Evolutionary conservation across 1,140 invertebrate species (phyloP).

Genomic region (Drosophila bocqueti): DNA sequence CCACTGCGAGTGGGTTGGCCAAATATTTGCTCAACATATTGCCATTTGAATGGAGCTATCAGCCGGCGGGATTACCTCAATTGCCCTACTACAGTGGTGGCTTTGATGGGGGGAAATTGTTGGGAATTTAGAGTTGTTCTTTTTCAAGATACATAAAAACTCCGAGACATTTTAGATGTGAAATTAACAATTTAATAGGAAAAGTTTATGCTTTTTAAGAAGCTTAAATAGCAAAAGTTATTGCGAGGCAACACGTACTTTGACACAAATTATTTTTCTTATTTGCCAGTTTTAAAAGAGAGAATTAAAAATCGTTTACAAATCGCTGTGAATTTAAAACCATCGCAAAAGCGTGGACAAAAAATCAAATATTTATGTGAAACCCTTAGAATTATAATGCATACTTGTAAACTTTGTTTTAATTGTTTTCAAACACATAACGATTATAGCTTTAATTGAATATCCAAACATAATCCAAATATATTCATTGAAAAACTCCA

Average conservation of each 20-base stretch:
- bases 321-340: too few relatives aligned
- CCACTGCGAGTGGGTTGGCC: slow-evolving; percentile 34
- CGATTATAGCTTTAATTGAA: too few relatives aligned
- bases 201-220: neutral
- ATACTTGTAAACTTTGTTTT: neutral
- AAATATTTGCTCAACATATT: slow-evolving; percentile 73
- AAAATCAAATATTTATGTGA: too few relatives aligned
- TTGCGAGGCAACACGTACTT: neutral
- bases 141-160: neutral
- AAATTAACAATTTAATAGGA: neutral
- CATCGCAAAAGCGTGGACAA: too few relatives aligned
- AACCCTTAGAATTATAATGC: neutral
- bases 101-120: neutral
- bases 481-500: too few relatives aligned
- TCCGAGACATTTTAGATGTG: neutral
- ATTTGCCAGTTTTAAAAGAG: too few relatives aligned
- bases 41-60: slow-evolving; percentile 48
- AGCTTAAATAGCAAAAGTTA: neutral
- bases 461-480: too few relatives aligned
- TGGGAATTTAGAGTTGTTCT: neutral
- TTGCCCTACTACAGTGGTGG: slow-evolving; percentile 7
- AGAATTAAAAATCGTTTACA: too few relatives aligned
- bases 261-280: too few relatives aligned
- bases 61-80: slow-evolving; percentile 30
- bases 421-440: neutral